Base-by-base conservation (phyloP, 2,113 vertebrate species). In the Motacilla alba region DNA sequence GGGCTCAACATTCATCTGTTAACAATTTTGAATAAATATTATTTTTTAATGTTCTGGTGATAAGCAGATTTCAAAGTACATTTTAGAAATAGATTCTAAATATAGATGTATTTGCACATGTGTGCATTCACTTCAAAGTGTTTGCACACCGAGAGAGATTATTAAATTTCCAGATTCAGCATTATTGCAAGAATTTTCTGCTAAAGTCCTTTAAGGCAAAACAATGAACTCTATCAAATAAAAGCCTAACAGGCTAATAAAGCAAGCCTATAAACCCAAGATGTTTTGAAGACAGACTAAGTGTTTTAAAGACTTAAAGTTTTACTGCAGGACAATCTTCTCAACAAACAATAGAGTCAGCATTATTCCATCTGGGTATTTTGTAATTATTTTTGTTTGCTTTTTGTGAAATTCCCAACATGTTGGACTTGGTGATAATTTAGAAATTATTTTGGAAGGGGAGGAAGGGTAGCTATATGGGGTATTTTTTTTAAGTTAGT, bases 231-330 rank as follows among this genome's bases (percentile, higher is more conserved):
- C 72, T 47, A 55, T 19, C 44, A 92, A 88, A 53, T 77, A 88
- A 91, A 94, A 86, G 18, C 35, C 44, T 60, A 88, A 77, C 56
- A 52, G 56, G 30, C 52, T 75, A 83, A 63, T 89, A 90, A 96
- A 93, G n/a, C 22, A 90, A 88, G 64, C 44, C 17, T 31, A 41
- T 88, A 86, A 94, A 81, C 9, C 6, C 20, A 20, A 73, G 88
- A 49, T 31, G 18, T 86, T 67, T 91, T 86, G 70, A 96, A 95
- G 87, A 47, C 20, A 90, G n/a, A 44, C 30, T 92, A 67, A 88
- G 64, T 72, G 14, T 70, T 94, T 93, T 44, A 77, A 86, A 83
- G 50, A 50, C 80, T 96, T 93, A 63, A 84, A 63, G 23, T 83
- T 92, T 93, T 68, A 83, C 55, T 80, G 41, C 67, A 86, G 72